phyloP scores from a whole-genome alignment of 2,888 invertebrate genomes.

The Idaea dimidiata region DNA sequence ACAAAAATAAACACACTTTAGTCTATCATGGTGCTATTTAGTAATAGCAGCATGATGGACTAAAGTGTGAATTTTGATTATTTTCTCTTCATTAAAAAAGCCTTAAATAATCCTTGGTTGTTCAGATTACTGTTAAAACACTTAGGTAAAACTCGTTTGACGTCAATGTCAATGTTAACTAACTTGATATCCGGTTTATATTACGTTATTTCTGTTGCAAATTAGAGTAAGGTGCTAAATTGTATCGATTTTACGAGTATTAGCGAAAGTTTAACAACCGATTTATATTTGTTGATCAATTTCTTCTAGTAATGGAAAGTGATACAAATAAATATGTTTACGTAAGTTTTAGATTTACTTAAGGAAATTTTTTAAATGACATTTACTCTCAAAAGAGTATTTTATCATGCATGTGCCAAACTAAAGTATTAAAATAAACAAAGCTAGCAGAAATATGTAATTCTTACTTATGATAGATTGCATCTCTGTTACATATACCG shows the following conservation, averaged over 20 bases:
- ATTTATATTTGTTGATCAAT: not conserved
- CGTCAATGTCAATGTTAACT: conserved; percentile 1
- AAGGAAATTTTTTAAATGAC: not conserved
- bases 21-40: too few species aligned
- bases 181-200: not conserved
- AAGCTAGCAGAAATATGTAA: too few species aligned
- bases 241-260: not conserved
- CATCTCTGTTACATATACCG: too few species aligned
- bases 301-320: not conserved
- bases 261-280: not conserved
- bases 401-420: too few species aligned
- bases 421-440: too few species aligned
- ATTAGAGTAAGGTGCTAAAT: not conserved
- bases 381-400: not conserved
- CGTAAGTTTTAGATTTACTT: not conserved
- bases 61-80: not conserved
- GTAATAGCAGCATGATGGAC: too few species aligned
- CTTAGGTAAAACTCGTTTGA: not conserved
- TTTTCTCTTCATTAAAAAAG: not conserved
- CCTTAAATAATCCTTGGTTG: not conserved
- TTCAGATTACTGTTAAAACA: not conserved
- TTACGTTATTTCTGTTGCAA: not conserved
- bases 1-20: too few species aligned
- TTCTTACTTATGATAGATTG: too few species aligned
- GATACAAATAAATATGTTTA: not conserved